phyloP scores from a whole-genome alignment of 2,797 vertebrate genomes.

The Sebastes variabilis region DNA sequence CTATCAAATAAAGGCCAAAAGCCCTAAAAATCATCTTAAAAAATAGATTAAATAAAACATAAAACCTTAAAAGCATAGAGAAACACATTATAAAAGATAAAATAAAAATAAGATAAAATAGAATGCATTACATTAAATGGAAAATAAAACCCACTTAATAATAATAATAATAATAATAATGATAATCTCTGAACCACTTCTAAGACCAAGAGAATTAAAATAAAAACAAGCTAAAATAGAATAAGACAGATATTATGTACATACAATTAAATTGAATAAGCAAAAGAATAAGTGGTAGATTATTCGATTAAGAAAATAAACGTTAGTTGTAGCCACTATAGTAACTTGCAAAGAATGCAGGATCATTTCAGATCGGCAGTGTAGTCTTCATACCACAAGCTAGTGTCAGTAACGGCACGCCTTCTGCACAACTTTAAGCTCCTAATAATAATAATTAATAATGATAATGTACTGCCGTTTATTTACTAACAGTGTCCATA shows the following conservation, averaged over 20 bases:
- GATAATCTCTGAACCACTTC: neutral
- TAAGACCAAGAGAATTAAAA: neutral
- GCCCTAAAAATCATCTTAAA: no score
- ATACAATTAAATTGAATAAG: neutral
- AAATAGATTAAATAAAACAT: neutral
- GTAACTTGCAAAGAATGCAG: neutral
- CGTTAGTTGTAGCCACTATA: neutral
- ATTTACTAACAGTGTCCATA: no score
- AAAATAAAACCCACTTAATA: neutral
- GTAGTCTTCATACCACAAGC: neutral
- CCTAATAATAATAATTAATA: neutral
- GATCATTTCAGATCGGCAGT: neutral
- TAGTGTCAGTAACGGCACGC: neutral
- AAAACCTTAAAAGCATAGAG: neutral
- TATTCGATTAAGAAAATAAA: neutral
- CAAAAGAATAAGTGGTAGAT: neutral
- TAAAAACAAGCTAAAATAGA: neutral
- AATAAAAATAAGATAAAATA: neutral
- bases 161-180: no score
- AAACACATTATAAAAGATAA: neutral
- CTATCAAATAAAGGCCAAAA: no score
- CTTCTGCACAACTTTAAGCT: neutral
- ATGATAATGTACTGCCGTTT: no score
- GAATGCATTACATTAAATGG: neutral
- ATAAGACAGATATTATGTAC: neutral